These are phyloP conservation scores for Vanessa atalanta DNA, from an alignment of 1,140 invertebrate species.

Conservation along the genomic window DNA sequence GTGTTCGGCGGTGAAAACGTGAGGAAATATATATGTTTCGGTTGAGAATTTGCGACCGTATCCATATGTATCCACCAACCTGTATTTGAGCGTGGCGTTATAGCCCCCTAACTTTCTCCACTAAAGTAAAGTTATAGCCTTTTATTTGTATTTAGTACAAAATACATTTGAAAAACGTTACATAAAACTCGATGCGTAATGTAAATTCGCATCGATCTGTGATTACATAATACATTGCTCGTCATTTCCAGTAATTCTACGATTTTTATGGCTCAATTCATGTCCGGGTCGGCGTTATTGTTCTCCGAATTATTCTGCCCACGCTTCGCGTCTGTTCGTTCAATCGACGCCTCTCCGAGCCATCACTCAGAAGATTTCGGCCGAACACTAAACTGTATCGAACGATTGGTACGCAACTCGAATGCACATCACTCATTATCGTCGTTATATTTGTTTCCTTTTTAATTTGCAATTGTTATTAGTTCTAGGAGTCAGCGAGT, in stretches of 20 bases:
- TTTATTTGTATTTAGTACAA: too few relatives aligned
- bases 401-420: slow-evolving; percentile 44
- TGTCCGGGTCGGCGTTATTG: slow-evolving; percentile 57
- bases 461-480: slow-evolving; percentile 72
- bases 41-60: too few relatives aligned
- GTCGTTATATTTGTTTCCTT: slow-evolving; percentile 51
- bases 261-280: slow-evolving; percentile 1
- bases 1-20: too few relatives aligned
- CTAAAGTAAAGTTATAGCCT: too few relatives aligned
- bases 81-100: too few relatives aligned
- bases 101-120: too few relatives aligned
- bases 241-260: not conserved
- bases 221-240: not conserved
- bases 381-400: slow-evolving; percentile 58
- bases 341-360: slow-evolving; percentile 67
- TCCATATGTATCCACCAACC: too few relatives aligned
- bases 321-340: slow-evolving; percentile 49
- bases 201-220: not conserved
- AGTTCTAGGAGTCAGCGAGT: slow-evolving; percentile 71
- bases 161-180: not conserved
- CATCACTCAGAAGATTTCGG: slow-evolving; percentile 48
- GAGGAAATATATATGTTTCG: too few relatives aligned
- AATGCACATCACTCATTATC: slow-evolving; percentile 52
- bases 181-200: not conserved
- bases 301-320: slow-evolving; percentile 52